phyloP scores from a whole-genome alignment of 1,140 invertebrate species.

The Drosophila varians region DNA sequence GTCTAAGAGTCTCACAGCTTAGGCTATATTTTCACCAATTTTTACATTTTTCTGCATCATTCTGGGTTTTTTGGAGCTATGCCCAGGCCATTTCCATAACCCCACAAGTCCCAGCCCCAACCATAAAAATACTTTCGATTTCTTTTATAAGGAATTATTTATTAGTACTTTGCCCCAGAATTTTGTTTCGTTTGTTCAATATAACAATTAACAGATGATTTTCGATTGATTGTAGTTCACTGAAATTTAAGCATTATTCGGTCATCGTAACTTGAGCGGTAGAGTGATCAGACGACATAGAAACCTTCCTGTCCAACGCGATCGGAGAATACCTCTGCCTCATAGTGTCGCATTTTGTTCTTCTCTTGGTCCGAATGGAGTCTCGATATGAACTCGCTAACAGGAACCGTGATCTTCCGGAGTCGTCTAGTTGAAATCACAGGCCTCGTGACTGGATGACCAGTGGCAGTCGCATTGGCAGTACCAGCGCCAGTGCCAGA shows the following conservation, averaged over 20 bases:
- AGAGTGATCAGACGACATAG: not conserved
- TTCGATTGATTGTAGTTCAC: not conserved
- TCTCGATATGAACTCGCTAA: not conserved
- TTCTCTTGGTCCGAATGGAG: conserved; percentile 9
- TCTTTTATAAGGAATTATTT: not conserved
- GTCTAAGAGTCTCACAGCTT: too few relatives aligned
- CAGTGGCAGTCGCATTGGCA: not conserved
- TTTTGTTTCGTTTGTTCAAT: not conserved
- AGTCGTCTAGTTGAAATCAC: not conserved
- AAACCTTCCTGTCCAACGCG: not conserved
- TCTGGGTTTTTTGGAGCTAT: too few relatives aligned
- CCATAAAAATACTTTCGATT: not conserved
- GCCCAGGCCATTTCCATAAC: too few relatives aligned
- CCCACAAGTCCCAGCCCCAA: too few relatives aligned
- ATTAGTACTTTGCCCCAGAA: not conserved
- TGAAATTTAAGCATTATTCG: not conserved
- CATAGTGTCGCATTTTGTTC: conserved; percentile 7
- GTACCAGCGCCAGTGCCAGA: not conserved
- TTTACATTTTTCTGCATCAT: too few relatives aligned
- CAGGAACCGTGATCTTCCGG: not conserved
- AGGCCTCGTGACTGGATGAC: not conserved
- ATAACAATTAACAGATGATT: not conserved
- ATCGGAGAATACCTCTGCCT: not conserved
- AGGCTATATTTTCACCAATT: too few relatives aligned
- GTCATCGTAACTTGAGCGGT: not conserved